These are phyloP conservation scores for Chloropsis hardwickii DNA, from an alignment of 2,113 vertebrate genomes.

Conservation along the genomic window DNA sequence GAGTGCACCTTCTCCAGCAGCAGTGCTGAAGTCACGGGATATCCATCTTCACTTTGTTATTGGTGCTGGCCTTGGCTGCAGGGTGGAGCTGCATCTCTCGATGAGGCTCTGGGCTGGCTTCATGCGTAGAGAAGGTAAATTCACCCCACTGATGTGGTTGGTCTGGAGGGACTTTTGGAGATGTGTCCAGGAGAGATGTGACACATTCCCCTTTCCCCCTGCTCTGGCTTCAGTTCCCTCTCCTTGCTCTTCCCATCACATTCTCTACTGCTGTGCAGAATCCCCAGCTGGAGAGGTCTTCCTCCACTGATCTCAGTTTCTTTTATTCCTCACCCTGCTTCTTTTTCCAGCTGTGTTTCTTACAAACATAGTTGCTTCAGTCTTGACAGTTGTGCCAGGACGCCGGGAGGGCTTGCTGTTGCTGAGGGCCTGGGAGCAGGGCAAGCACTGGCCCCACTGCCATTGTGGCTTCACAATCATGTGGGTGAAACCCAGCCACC, in stretches of 20 bases:
- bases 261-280: background rate
- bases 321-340: background rate
- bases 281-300: background rate
- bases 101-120: background rate
- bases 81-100: background rate
- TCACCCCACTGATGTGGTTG: fast-evolving
- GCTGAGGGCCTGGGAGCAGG: background rate
- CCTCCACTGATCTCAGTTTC: background rate
- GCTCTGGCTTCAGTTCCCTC: background rate
- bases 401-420: background rate
- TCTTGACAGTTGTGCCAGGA: background rate
- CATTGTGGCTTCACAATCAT: background rate
- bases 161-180: background rate
- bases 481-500: background rate
- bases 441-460: background rate
- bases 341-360: background rate
- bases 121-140: background rate
- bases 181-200: fast-evolving
- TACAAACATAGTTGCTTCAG: background rate
- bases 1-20: background rate
- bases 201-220: background rate
- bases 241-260: background rate
- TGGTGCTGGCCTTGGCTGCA: background rate
- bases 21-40: background rate
- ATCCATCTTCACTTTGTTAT: background rate